Evolutionary conservation across 2,888 invertebrate genomes (phyloP).

Genomic region (Cerastis leucographa): DNA sequence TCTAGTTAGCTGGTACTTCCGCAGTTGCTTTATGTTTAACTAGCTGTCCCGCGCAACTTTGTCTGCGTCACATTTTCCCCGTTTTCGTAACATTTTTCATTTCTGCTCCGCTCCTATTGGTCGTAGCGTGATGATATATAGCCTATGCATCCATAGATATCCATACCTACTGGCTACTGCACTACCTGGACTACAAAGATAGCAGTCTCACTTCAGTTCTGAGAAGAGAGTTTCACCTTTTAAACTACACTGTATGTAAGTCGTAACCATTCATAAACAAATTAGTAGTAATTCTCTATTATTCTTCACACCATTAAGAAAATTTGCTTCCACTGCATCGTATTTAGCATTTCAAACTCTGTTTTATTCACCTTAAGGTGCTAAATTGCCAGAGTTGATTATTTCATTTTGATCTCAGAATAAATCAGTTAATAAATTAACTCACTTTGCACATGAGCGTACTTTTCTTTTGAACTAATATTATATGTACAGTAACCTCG

Average conservation of each 20-base stretch:
- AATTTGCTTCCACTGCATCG: slow-evolving; percentile 1
- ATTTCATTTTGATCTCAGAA: slow-evolving; percentile 37
- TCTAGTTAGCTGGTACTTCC: slow-evolving; percentile 33
- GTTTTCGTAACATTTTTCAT: no score
- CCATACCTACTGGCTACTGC: not conserved
- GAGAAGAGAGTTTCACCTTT: slow-evolving; percentile 32
- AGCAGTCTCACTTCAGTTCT: not conserved
- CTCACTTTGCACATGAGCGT: slow-evolving; percentile 22
- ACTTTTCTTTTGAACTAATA: slow-evolving; percentile 50
- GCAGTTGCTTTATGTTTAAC: slow-evolving; percentile 23
- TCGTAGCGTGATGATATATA: no score
- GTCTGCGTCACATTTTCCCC: no score
- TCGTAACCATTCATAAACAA: slow-evolving; percentile 27
- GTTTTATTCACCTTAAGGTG: not conserved
- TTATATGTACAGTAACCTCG: slow-evolving; percentile 39
- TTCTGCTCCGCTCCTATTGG: no score
- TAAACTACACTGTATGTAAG: not conserved
- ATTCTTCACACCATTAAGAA: slow-evolving; percentile 10
- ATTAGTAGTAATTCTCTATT: slow-evolving; percentile 25
- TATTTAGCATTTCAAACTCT: slow-evolving; percentile 14
- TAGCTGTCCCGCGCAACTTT: no score
- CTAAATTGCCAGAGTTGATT: slow-evolving; percentile 14
- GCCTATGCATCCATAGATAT: no score
- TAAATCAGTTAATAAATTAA: slow-evolving; percentile 31
- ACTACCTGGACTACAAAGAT: not conserved